These are phyloP conservation scores for Gymnorhina tibicen DNA, from an alignment of 2,113 vertebrate species.

Conservation along the genomic window DNA sequence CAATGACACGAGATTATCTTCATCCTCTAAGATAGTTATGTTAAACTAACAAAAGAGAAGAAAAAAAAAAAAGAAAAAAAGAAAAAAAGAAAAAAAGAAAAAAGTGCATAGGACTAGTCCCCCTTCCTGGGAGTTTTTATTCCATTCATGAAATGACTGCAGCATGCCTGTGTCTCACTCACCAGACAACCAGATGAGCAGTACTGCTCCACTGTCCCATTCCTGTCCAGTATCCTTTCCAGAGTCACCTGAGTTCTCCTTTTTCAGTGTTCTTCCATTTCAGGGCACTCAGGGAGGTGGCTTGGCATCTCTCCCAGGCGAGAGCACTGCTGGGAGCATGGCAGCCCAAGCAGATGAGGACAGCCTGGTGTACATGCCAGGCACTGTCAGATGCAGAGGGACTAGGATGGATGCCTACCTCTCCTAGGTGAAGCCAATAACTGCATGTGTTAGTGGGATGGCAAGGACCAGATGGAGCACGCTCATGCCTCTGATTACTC, in stretches of 20 bases:
- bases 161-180: not conserved
- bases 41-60: not conserved
- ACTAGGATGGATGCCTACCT: not conserved
- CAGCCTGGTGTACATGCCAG: fast-evolving
- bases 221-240: not conserved
- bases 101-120: not conserved
- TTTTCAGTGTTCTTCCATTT: not conserved
- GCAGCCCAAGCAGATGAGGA: not conserved
- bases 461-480: not conserved
- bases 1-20: not conserved
- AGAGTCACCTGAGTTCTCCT: not conserved
- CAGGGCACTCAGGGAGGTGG: not conserved
- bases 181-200: not conserved
- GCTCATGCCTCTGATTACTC: not conserved
- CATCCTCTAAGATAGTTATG: not conserved
- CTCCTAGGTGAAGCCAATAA: not conserved
- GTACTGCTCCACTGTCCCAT: not conserved
- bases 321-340: not conserved
- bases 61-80: not conserved
- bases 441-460: not conserved
- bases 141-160: not conserved
- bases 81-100: too few relatives aligned
- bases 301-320: not conserved
- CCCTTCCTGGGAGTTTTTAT: not conserved
- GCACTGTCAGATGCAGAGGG: not conserved